phyloP scores from a whole-genome alignment of 2,797 vertebrate genomes.

The Rhadinocentrus ornatus region DNA sequence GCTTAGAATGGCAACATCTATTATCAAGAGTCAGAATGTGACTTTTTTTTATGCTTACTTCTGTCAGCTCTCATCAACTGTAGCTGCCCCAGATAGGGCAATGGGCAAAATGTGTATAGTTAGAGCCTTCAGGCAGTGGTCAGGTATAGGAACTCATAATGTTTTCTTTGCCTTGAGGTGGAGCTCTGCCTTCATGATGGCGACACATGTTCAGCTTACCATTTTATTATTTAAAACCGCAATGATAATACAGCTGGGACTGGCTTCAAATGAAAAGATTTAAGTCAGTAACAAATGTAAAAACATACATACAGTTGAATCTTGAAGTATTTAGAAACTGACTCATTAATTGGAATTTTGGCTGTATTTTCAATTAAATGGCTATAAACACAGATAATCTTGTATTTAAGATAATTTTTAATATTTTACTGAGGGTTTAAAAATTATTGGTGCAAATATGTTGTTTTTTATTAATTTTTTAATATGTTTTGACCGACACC shows the following conservation, averaged over 20 bases:
- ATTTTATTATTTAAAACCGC: conserved; percentile 12
- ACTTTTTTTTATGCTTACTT: conserved; percentile 68
- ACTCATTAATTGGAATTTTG: not conserved
- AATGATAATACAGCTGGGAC: conserved; percentile 4
- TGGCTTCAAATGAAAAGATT: not conserved
- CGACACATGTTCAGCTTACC: conserved; percentile 16
- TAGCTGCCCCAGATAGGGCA: conserved; percentile 71
- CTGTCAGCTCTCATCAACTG: conserved; percentile 81
- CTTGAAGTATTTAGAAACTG: not conserved
- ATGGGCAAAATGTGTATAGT: conserved; percentile 54
- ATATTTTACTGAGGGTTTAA: not conserved
- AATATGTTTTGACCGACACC: not conserved
- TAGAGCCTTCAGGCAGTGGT: conserved; percentile 61
- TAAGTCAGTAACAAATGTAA: not conserved
- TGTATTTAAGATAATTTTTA: not conserved
- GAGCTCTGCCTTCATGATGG: conserved; percentile 35
- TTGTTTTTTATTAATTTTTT: not conserved
- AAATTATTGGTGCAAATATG: not conserved
- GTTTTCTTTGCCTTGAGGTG: conserved; percentile 50
- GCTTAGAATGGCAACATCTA: conserved; percentile 85
- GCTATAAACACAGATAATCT: not conserved
- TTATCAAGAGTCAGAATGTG: conserved; percentile 81
- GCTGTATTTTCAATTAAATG: not conserved
- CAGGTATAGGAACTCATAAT: conserved; percentile 53
- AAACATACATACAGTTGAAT: not conserved